Base-by-base conservation (phyloP, 2,797 vertebrate genomes). In the Hoplostethus mediterraneus region DNA sequence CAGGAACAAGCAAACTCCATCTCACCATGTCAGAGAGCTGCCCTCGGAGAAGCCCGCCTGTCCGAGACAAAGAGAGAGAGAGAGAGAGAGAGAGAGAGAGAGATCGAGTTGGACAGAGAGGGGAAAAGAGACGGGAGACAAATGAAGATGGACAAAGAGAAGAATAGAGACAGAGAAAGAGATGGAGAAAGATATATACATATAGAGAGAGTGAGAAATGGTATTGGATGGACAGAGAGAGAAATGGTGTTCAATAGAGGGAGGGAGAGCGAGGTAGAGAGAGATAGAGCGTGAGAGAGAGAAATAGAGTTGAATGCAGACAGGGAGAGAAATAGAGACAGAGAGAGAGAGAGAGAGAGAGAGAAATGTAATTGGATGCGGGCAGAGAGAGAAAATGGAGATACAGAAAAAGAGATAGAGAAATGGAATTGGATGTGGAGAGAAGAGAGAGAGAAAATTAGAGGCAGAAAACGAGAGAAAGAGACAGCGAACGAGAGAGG, bases 31-130 rank as follows among this genome's bases (percentile, higher is more conserved):
- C 88, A 90, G 84, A 89, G 86, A 76, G 71, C 82, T 83, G 78
- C 84, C 87, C 88, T 82, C 61, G 38, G 89, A 93, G 88, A 93
- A 89, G 83, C 73, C 84, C 60, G 59, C 87, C 83, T 89, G 85
- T 90, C 91, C 79, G 68, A 90, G 92, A 94, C 91, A 93, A 92
- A 94, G 90, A 84, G 86, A 93, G 90, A 92, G 63, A 51, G 85
- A 87, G 86, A 92, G 63, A 51, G 85, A 87, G 86, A 86, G 79
- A 67, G 4, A 55, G 67, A 68, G 80, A 81, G 72, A 88, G 87
- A 85, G 73, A 85, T 82, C 83, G 77, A 87, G 90, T 55, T 6
- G 63, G 77, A 86, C 65, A 63, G 62, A 64, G 2, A 28, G 28
- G 8, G 33, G 45, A 62, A n/a, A 6, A 44, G 40, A 5, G 40